Evolutionary conservation across 1,140 invertebrate genomes (phyloP).

Genomic region (Aricia agestis): DNA sequence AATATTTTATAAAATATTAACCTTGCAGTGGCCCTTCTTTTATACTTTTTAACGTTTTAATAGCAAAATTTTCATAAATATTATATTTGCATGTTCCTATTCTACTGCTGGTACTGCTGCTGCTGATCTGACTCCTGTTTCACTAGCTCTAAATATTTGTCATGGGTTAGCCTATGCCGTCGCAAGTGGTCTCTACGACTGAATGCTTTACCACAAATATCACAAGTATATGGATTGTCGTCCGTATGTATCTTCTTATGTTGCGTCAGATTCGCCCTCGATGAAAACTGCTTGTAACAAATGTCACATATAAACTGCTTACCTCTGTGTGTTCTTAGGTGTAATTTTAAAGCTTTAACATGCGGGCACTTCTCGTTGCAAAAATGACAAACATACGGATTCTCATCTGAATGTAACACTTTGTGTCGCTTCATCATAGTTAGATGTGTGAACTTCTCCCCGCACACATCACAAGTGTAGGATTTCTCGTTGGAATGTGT

Average conservation of each 20-base stretch:
- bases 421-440: constrained; percentile 1
- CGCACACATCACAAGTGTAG: background rate
- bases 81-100: too few relatives aligned
- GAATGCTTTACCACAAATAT: constrained; percentile 14
- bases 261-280: background rate
- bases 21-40: too few relatives aligned
- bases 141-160: too few relatives aligned
- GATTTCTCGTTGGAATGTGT: background rate
- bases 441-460: background rate
- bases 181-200: background rate
- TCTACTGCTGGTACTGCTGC: too few relatives aligned
- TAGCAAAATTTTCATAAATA: too few relatives aligned
- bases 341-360: background rate
- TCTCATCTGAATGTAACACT: constrained; percentile 1
- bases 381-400: constrained; percentile 5
- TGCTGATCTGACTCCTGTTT: too few relatives aligned
- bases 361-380: background rate
- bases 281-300: background rate
- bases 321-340: background rate
- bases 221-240: constrained; percentile 1
- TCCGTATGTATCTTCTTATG: constrained; percentile 10
- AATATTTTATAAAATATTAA: too few relatives aligned
- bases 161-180: background rate
- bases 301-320: background rate
- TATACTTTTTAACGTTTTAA: too few relatives aligned